Conservation (phyloP, 2,888 invertebrate genomes). For the Cheilosia pagana region DNA sequence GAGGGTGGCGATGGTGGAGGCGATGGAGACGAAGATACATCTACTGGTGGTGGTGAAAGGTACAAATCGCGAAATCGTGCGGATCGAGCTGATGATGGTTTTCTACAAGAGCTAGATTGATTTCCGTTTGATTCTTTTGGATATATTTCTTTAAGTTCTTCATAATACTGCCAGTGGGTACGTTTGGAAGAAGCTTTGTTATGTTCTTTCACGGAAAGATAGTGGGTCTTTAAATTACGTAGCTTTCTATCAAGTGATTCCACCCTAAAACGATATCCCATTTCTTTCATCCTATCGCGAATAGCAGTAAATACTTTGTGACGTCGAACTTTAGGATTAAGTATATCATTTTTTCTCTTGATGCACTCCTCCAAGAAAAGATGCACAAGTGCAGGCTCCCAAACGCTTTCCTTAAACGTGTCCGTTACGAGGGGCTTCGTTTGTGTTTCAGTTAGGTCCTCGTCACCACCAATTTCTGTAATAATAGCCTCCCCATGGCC, state of each 20-base stretch:
- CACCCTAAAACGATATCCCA: constrained; percentile 41
- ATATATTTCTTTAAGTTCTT: constrained; percentile 52
- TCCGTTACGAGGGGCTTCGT: background rate
- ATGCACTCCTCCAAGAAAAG: constrained; percentile 62
- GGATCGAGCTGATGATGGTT: no score
- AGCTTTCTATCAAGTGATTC: constrained; percentile 57
- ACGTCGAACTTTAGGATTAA: constrained; percentile 26
- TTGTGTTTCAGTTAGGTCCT: background rate
- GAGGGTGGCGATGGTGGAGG: background rate
- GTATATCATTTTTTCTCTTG: constrained; percentile 36
- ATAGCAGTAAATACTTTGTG: constrained; percentile 41
- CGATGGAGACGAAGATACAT: background rate
- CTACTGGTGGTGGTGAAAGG: background rate
- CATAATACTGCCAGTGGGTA: constrained; percentile 48
- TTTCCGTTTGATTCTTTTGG: constrained; percentile 9
- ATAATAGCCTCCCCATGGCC: no score
- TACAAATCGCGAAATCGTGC: background rate
- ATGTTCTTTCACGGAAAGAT: constrained; percentile 1
- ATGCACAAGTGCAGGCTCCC: constrained; percentile 43
- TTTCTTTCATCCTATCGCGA: constrained; percentile 31
- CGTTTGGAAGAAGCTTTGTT: constrained; percentile 19
- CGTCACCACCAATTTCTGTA: background rate
- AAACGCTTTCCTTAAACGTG: constrained; percentile 29
- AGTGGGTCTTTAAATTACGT: constrained; percentile 53
- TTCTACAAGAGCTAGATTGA: background rate